phyloP scores from a whole-genome alignment of 2,113 vertebrate species.

The Chloebia gouldiae region DNA sequence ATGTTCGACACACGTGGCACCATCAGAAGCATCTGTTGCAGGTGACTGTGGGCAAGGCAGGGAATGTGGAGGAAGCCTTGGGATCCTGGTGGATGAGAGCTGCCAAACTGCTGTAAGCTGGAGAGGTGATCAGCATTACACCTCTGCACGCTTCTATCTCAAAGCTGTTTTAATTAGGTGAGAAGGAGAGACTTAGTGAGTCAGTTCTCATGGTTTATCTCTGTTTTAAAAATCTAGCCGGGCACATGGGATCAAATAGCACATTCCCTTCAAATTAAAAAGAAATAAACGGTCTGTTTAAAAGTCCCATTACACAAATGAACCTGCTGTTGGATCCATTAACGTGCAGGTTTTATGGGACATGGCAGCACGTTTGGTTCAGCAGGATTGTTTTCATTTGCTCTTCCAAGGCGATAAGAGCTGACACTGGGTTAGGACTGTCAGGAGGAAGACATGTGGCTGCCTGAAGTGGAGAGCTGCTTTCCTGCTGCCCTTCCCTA shows the following conservation, averaged over 20 bases:
- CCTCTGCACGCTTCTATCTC: neutral
- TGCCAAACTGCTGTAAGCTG: neutral
- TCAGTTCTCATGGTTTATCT: constrained; percentile 5
- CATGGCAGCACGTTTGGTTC: neutral
- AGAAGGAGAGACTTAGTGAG: neutral
- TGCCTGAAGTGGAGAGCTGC: neutral
- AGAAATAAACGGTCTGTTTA: constrained; percentile 64
- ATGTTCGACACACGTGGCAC: neutral
- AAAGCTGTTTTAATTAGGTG: constrained; percentile 12
- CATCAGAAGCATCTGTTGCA: neutral
- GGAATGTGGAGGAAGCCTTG: neutral
- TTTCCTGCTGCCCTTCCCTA: neutral
- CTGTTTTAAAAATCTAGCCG: constrained; percentile 40
- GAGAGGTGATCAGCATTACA: neutral
- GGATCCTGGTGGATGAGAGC: neutral
- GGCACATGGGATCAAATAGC: constrained; percentile 52
- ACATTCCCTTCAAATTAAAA: constrained; percentile 66
- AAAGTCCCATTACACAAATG: constrained; percentile 48
- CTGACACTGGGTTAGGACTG: neutral
- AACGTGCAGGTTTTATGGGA: constrained; percentile 49
- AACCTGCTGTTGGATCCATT: constrained; percentile 45
- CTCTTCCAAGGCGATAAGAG: neutral
- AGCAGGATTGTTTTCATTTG: neutral
- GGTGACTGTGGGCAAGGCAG: neutral
- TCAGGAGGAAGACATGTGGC: neutral